Evolutionary conservation across 53 echinoderm and acorn worm species (phyloP), one percentile per base, ranked within the genome.

Genomic region (Henricia sp.): DNA sequence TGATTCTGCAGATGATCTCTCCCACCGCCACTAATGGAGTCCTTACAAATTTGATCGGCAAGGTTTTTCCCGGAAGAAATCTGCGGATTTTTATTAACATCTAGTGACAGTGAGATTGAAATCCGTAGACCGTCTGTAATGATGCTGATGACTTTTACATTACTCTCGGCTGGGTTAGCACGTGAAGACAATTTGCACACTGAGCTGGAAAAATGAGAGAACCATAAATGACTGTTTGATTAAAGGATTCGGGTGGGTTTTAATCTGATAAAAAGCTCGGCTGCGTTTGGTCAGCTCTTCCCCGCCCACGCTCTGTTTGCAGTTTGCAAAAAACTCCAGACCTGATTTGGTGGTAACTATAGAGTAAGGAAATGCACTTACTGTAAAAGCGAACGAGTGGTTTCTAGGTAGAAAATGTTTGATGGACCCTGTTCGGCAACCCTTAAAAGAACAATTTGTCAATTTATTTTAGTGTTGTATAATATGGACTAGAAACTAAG

Each of bases 191-290:
- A 48, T 64, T 50, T 80, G 73, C 9, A 13, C 73, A 6, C 29
- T 0, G 37, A 27, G n/a, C 34, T 35, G 37, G 40, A 39, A 44
- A 76, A 55, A 57, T 8, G 48, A 12, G 63, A 32, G 32, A 62
- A 37, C n/a, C n/a, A n/a, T 53, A 39, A 53, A 26, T 34, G 77
- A 77, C 60, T 77, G 60, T 77, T 77, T 77, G 77, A 77, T 77
- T 77, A 59, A 60, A 77, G 58, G 77, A 20, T 77, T 58, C 1
- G 28, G 80, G 64, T 44, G 64, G n/a, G 43, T 44, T 80, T 80
- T 46, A 80, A 80, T 80, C 63, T 64, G 80, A 80, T 80, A 76
- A 76, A n/a, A 57, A 76, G 76, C 76, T 52, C 32, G 28, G 37
- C 76, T 1, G 38, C 38, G 11, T 11, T 6, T 17, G 34, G 74